A percentile compares a stretch with the other conserved stretches of the same genome.
Conservation (phyloP, 1,140 invertebrate species). For the Calliopsis andreniformis region DNA sequence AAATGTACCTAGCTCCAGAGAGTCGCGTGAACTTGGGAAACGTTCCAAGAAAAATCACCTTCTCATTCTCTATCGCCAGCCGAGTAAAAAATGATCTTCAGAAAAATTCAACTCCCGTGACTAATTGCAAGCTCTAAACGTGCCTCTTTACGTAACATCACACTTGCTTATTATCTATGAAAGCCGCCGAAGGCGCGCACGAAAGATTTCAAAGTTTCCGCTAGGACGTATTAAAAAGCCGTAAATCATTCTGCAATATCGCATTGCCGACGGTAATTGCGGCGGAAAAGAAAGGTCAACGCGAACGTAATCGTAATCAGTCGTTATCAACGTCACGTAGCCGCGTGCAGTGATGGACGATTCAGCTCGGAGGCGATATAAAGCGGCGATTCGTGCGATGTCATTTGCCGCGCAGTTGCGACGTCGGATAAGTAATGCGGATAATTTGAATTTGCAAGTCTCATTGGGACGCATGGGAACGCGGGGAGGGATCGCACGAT, state of each 20-base stretch:
- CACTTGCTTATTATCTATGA: conserved; percentile 4
- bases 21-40: no score
- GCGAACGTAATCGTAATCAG: conserved; percentile 32
- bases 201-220: conserved; percentile 39
- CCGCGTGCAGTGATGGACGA: not conserved
- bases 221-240: conserved; percentile 22
- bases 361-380: conserved; percentile 6
- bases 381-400: conserved; percentile 15
- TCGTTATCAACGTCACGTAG: conserved; percentile 22
- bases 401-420: conserved; percentile 21
- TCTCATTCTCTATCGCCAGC: not conserved
- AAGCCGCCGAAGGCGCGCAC: not conserved
- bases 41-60: no score
- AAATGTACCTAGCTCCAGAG: no score
- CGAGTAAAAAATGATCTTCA: no score
- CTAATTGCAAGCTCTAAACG: conserved; percentile 1
- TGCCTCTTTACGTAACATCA: conserved; percentile 5
- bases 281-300: not conserved
- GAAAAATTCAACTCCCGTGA: conserved; percentile 1
- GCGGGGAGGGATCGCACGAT: not conserved
- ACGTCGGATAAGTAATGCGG: conserved; percentile 1
- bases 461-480: not conserved
- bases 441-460: conserved; percentile 42
- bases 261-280: conserved; percentile 15
- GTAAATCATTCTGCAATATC: conserved; percentile 2